Base-by-base conservation (phyloP, 1,140 invertebrate genomes). In the Penaeus vannamei region DNA sequence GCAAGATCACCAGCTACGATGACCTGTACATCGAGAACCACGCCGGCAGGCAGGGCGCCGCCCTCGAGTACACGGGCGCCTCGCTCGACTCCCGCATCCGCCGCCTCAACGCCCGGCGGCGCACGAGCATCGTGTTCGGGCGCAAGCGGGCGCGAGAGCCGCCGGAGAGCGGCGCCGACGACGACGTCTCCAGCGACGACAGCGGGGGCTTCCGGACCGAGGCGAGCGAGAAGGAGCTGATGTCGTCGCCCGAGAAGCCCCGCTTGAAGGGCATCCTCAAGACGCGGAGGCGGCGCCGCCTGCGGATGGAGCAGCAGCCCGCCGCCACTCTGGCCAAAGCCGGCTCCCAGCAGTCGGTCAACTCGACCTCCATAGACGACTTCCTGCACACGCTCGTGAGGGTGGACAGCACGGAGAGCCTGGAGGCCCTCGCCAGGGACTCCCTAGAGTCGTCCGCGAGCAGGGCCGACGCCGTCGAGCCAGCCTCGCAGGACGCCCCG, bases 1-100 rank as follows among this genome's bases (percentile, higher is more conserved):
- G 87, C 69, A 89, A 84, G 72, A 62, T 89, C 60, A 89, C 87
- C n/a, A 89, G 87, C 59, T 89, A 85, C 79, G 87, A 89, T 66
- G 82, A 89, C 83, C 83, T 89, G 19, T 89, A 53, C 72, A 89
- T 89, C 60, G 87, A 85, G 5, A 72, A 42, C 62, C 79, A 66
- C 20, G 59, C 76, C 19, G 32, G 85, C 19, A 60, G 62, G 19
- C 32, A 26, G 26, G 32, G 83, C 59, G 82, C 59, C 26, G 19
- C n/a, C 36, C n/a, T 42, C 42, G 53, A 76, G 17, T 14, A 46
- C 5, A 59, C 46, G 19, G 59, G 26, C 19, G 53, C 72, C 22
- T 89, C 87, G n/a, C 59, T 84, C 62, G 87, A 89, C 72, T 89
- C 87, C n/a, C 82, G 87, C 42, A 36, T 89, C 29, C 81, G 82